Evolutionary conservation across 2,888 invertebrate species (phyloP), one percentile per base, ranked within the genome.

Genomic region (Xylota segnis): DNA sequence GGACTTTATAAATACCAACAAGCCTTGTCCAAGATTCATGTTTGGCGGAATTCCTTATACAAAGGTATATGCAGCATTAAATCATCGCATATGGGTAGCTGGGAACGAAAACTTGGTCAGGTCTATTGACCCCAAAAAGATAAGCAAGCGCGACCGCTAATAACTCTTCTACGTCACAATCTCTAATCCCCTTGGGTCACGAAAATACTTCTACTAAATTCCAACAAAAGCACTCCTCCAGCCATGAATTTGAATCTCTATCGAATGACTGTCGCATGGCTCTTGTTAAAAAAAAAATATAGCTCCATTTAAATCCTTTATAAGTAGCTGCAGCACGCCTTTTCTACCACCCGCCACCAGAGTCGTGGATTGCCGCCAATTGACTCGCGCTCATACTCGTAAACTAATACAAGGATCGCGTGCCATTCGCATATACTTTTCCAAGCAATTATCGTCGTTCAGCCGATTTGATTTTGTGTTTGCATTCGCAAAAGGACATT

Each of bases 401-500:
- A 59, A 59, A 56, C 70, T 84, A 81, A 84, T 84, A 71, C 75
- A 58, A 59, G 27, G 58, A 76, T 84, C 84, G 84, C 84, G 75
- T 84, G 84, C 71, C 75, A 81, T 65, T 71, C 56, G 84, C 29
- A 81, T 76, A 84, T 81, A 84, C 75, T 76, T 84, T 84, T 76
- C 37, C 65, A 54, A 58, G 59, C 84, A 84, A 84, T 84, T 84
- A 84, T 84, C 81, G 52, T 71, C 75, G 75, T 71, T 84, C 81
- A 81, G 71, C 61, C 65, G 71, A 65, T 75, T 84, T 76, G 75
- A 81, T 75, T 81, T 84, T 52, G 61, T 76, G 75, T 81, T 84
- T 84, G 84, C 84, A 81, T 84, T 84, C 66, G 66, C 45, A 75
- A 81, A 75, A 75, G 81, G 75, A 81, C 84, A 84, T 84, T 84